Evolutionary conservation across 2,888 invertebrate genomes (phyloP).

Genomic region (Entomobrya multifasciata): DNA sequence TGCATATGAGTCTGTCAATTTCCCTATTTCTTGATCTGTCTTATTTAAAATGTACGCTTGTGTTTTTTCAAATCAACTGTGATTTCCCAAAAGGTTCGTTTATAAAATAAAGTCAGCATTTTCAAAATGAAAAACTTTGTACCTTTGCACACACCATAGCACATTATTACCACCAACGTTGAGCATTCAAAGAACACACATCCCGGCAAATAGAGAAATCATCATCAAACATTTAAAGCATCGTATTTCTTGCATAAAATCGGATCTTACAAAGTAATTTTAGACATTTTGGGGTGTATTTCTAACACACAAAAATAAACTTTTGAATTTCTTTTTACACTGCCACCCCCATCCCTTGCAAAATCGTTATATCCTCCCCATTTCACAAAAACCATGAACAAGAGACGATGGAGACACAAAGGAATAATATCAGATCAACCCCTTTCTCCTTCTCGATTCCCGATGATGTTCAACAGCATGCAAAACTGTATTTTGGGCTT

Average conservation of each 20-base stretch:
- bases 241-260: constrained; percentile 68
- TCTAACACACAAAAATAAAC: constrained; percentile 37
- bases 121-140: constrained; percentile 54
- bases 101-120: constrained; percentile 61
- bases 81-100: constrained; percentile 64
- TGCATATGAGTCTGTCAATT: constrained; percentile 19
- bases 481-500: too few species aligned
- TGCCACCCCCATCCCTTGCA: constrained; percentile 18
- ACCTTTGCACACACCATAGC: constrained; percentile 18
- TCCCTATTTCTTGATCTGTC: background rate
- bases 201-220: too few species aligned
- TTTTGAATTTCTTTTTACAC: constrained; percentile 29
- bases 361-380: too few species aligned
- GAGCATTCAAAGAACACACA: too few species aligned
- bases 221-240: constrained; percentile 66
- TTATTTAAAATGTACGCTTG: constrained; percentile 37
- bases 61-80: constrained; percentile 25
- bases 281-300: constrained; percentile 47
- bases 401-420: background rate
- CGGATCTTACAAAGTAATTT: constrained; percentile 53
- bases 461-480: too few species aligned
- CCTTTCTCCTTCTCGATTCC: constrained; percentile 19
- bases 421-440: constrained; percentile 46
- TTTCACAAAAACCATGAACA: background rate
- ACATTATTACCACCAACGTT: constrained; percentile 50